Evolutionary conservation across 1,140 invertebrate species (phyloP), one percentile per base, ranked within the genome.

Genomic region (Zaprionus inermis): DNA sequence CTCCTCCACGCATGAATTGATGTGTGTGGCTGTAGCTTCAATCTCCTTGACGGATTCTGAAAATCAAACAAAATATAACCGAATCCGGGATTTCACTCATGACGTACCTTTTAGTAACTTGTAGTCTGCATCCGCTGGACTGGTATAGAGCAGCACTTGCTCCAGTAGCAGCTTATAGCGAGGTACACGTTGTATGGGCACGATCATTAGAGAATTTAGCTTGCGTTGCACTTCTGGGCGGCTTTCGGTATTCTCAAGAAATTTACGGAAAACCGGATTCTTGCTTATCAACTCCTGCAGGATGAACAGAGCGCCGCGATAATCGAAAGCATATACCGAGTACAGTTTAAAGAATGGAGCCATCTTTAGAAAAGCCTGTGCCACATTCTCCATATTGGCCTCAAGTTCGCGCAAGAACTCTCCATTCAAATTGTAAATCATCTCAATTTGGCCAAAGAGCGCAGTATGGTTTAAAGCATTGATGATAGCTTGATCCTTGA

Each of bases 311-410:
- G 94, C 94, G 66, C 94, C 93, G 74, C 95, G 95, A 91, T 96
- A 96, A 81, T 96, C 95, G 60, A 95, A 96, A 1, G 96, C 96
- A 92, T 96, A 97, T 2, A 95, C 94, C 4, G 96, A 96, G 81
- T 97, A 97, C 14, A 96, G 90, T 90, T 97, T 97, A 22, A 97
- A 95, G 92, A 96, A 97, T 10, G 96, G 96, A 16, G 95, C 96
- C 49, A 97, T 93, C 79, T 95, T 95, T 0, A 94, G 92, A 85
- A 97, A 96, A 7, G 95, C 95, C 70, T 93, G 84, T 0, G 95
- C 94, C 44, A 96, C 93, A 92, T 95, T 94, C 52, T 94, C 92
- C 56, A 93, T 91, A 79, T 94, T 93, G 38, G 93, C 81, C 79
- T 94, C 94, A 70, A 96, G 91, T 85, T 95, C 94, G 12, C 94